Conservation (phyloP, 1,140 invertebrate genomes). For the Paraescarpia echinospica region DNA sequence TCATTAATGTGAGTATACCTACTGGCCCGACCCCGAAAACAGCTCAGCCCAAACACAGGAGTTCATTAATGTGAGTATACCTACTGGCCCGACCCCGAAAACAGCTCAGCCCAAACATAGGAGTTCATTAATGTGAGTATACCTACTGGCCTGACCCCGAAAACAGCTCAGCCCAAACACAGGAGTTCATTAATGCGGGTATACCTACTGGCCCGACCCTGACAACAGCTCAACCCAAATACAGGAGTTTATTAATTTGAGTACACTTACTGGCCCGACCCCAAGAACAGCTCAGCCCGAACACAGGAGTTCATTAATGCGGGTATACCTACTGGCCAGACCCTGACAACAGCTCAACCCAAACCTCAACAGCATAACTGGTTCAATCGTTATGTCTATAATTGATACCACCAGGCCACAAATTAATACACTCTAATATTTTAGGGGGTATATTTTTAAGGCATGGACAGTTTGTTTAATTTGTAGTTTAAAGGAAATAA, state of each 20-base stretch:
- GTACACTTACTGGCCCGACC: constrained; percentile 70
- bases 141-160: too few relatives aligned
- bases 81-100: constrained; percentile 77
- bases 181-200: constrained; percentile 61
- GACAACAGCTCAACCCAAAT: background rate
- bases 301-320: too few relatives aligned
- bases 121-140: constrained; percentile 81
- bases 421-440: too few relatives aligned
- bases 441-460: too few relatives aligned
- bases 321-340: constrained; percentile 73
- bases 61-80: constrained; percentile 8
- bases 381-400: too few relatives aligned
- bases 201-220: constrained; percentile 89
- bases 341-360: background rate
- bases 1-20: constrained; percentile 78
- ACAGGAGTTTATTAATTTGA: constrained; percentile 6
- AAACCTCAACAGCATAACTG: too few relatives aligned
- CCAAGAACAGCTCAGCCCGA: constrained; percentile 68
- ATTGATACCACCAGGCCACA: too few relatives aligned
- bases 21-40: constrained; percentile 78
- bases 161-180: too few relatives aligned
- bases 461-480: too few relatives aligned
- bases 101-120: constrained; percentile 77
- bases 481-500: too few relatives aligned
- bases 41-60: background rate